phyloP scores from a whole-genome alignment of 1,140 invertebrate species.

The Habropoda laboriosa region DNA sequence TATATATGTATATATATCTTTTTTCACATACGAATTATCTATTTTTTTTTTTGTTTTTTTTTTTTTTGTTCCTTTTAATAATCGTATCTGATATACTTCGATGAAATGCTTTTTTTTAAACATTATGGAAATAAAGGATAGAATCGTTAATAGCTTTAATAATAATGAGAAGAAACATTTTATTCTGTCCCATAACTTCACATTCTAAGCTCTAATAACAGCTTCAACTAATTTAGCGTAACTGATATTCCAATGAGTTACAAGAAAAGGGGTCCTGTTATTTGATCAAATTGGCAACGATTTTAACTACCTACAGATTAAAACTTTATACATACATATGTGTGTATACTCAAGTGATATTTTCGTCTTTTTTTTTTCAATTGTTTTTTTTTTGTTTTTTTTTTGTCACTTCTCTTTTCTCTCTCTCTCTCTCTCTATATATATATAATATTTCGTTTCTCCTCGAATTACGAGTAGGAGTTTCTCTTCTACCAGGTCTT shows the following conservation, averaged over 20 bases:
- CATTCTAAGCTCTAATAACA: conserved; percentile 35
- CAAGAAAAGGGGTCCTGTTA: conserved; percentile 39
- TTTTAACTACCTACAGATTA: neutral
- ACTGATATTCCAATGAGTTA: conserved; percentile 25
- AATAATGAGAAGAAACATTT: conserved; percentile 2
- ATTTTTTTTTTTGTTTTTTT: too few species aligned
- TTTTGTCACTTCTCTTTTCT: too few species aligned
- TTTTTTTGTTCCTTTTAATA: too few species aligned
- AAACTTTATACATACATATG: neutral
- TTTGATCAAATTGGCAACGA: conserved; percentile 38
- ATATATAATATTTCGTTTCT: conserved; percentile 8
- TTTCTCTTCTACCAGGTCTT: conserved; percentile 45
- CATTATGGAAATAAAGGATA: conserved; percentile 16
- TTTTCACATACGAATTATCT: conserved; percentile 6
- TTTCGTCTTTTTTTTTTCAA: neutral
- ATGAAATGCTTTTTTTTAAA: neutral
- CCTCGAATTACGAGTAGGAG: conserved; percentile 38
- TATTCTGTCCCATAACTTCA: conserved; percentile 36
- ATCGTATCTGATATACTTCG: neutral
- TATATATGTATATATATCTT: too few species aligned
- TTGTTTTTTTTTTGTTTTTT: too few species aligned
- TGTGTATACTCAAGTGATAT: too few species aligned
- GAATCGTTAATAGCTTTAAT: conserved; percentile 7
- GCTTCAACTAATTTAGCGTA: conserved; percentile 20
- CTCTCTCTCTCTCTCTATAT: too few species aligned